Evolutionary conservation across 1,140 invertebrate species (phyloP).

Genomic region (Ips nitidus): DNA sequence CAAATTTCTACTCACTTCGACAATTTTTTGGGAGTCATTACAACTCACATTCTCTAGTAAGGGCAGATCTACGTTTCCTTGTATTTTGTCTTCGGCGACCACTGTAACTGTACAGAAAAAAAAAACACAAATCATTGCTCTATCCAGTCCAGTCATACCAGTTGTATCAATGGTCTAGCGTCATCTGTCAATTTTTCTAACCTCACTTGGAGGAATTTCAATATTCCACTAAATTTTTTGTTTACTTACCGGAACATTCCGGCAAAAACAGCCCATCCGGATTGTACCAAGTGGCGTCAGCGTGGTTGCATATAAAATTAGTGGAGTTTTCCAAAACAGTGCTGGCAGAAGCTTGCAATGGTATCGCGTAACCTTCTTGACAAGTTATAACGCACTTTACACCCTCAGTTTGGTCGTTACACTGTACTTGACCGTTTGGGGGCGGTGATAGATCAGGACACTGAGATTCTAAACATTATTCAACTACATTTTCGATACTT

Average conservation of each 20-base stretch:
- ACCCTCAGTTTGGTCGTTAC: conserved; percentile 53
- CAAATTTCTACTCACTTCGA: conserved; percentile 22
- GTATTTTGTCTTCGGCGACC: conserved; percentile 39
- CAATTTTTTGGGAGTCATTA: conserved; percentile 36
- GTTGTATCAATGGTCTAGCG: not conserved
- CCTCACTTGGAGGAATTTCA: too few relatives aligned
- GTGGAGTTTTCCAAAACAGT: conserved; percentile 34
- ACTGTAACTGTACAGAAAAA: conserved; percentile 33
- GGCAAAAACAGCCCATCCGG: conserved; percentile 50
- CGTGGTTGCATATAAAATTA: conserved; percentile 44
- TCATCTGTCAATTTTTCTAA: not conserved
- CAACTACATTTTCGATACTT: conserved; percentile 2
- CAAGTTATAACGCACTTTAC: conserved; percentile 62
- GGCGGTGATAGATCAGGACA: conserved; percentile 60
- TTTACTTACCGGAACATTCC: conserved; percentile 58
- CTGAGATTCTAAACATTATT: conserved; percentile 54
- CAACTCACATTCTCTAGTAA: conserved; percentile 36
- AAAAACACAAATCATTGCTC: not conserved
- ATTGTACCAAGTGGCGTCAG: conserved; percentile 48
- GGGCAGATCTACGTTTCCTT: conserved; percentile 39
- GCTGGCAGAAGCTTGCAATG: conserved; percentile 32
- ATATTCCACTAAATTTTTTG: too few relatives aligned
- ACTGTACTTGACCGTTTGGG: conserved; percentile 60
- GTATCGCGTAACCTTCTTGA: conserved; percentile 63
- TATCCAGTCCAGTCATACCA: not conserved